Percentiles rank a stretch among this genome's conserved stretches.
Conservation (phyloP, 2,797 vertebrate species). For the Novumbra hubbsi region DNA sequence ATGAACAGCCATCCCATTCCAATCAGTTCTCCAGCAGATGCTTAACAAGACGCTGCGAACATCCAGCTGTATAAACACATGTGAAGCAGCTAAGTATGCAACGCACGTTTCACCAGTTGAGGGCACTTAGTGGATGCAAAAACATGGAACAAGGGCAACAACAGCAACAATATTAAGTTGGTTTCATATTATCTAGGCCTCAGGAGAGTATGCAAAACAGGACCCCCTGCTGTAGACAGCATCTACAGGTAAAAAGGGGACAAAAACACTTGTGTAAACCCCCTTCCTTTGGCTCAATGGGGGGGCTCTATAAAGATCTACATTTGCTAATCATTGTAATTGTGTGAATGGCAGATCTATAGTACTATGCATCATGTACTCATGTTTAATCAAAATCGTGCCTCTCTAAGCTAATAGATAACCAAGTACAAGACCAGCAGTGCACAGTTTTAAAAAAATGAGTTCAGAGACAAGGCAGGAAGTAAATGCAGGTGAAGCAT, state of each 20-base stretch:
- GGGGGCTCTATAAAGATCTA: too few relatives aligned
- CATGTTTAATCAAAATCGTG: too few relatives aligned
- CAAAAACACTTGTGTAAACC: too few relatives aligned
- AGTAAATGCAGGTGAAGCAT: too few relatives aligned
- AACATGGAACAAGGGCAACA: not conserved
- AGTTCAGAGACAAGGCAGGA: too few relatives aligned
- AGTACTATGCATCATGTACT: too few relatives aligned
- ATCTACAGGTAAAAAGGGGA: not conserved
- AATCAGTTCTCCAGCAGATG: not conserved
- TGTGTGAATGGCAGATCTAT: too few relatives aligned
- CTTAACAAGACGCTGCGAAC: not conserved
- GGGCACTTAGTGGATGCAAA: not conserved
- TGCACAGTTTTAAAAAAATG: too few relatives aligned
- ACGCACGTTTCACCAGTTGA: not conserved
- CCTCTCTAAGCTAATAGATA: too few relatives aligned
- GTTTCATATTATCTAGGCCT: not conserved
- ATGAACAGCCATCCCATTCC: not conserved
- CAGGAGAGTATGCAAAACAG: not conserved
- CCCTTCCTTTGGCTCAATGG: too few relatives aligned
- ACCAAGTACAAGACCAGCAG: too few relatives aligned
- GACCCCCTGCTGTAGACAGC: not conserved
- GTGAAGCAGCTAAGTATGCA: not conserved
- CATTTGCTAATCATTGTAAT: too few relatives aligned
- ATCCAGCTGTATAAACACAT: constrained; percentile 1
- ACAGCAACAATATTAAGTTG: not conserved